Evolutionary conservation across 2,888 invertebrate genomes (phyloP), one percentile per base, ranked within the genome.

Genomic region (Steinernema hermaphroditum): DNA sequence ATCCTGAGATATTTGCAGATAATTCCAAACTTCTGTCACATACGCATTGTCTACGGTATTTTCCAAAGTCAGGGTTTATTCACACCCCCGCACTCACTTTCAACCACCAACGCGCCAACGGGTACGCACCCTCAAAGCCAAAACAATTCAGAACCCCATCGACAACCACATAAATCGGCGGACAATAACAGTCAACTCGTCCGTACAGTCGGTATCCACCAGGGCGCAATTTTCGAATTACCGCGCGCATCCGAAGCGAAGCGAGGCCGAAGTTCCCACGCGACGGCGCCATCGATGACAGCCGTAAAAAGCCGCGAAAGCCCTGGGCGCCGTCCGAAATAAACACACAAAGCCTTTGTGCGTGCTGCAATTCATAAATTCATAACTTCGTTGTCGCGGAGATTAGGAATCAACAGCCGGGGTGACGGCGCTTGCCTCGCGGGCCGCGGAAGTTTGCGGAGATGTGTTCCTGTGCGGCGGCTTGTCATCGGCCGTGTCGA

Each of bases 151-250:
- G 54, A 27, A 22, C 27, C 54, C 54, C 54, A 54, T 54, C 54
- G 12, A 54, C 19, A 54, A 54, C 24, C 54, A 6, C 46, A 46
- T 46, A 46, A 46, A 46, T 46, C 46, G 46, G 16, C 2, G 8
- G 54, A 54, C 19, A 54, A 54, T 54, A 54, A 54, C 54, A 54
- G 54, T 54, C 24, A 54, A 12, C 54, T 24, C 54, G 24, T 14
- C 54, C 22, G 46, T 46, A 27, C 54, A 54, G 54, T 54, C 54
- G 27, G 27, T 54, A 24, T 54, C 54, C 54, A 27, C 6, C 27
- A 27, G 54, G 19, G 54, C 54, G 22, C 54, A 54, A 54, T 54
- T 54, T 54, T 54, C 54, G 27, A 54, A 54, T 54, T 54, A 54
- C 54, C 27, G 46, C n/a, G 46, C n/a, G 46, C 46, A 46, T 46